These are phyloP conservation scores for Probosciger aterrimus DNA, from an alignment of 2,113 vertebrate genomes.

Conservation along the genomic window DNA sequence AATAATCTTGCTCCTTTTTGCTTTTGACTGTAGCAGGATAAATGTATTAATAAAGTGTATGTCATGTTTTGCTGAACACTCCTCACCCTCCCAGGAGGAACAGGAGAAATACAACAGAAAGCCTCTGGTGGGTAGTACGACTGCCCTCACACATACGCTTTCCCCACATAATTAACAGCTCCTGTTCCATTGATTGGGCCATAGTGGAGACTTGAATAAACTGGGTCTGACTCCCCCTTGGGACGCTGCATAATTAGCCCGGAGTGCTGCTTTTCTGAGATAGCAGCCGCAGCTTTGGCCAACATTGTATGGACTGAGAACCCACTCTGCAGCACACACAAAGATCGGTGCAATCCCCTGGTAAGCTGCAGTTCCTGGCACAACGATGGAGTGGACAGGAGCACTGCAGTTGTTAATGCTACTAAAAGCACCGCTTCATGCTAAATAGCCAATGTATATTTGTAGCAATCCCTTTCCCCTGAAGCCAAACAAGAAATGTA, in stretches of 20 bases:
- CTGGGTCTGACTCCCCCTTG: neutral
- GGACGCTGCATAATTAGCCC: neutral
- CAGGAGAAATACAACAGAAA: neutral
- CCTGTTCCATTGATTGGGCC: neutral
- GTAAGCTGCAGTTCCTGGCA: neutral
- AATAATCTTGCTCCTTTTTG: neutral
- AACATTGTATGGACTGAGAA: neutral
- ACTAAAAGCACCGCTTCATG: neutral
- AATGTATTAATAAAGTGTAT: neutral
- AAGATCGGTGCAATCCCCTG: neutral
- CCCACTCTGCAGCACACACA: neutral
- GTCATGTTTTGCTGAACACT: neutral
- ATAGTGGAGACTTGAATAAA: conserved; percentile 8
- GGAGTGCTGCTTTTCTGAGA: conserved; percentile 11
- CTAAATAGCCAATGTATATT: neutral
- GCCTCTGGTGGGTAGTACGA: neutral
- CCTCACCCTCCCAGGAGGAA: neutral
- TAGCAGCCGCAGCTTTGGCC: neutral
- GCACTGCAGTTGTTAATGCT: neutral
- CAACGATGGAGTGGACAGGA: fast-evolving
- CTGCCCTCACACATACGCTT: neutral
- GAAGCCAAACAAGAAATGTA: neutral
- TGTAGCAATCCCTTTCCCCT: neutral
- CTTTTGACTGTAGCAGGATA: neutral
- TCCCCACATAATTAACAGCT: neutral